Conservation (phyloP, 2,888 invertebrate genomes). For the Epirrhoe tristata region DNA sequence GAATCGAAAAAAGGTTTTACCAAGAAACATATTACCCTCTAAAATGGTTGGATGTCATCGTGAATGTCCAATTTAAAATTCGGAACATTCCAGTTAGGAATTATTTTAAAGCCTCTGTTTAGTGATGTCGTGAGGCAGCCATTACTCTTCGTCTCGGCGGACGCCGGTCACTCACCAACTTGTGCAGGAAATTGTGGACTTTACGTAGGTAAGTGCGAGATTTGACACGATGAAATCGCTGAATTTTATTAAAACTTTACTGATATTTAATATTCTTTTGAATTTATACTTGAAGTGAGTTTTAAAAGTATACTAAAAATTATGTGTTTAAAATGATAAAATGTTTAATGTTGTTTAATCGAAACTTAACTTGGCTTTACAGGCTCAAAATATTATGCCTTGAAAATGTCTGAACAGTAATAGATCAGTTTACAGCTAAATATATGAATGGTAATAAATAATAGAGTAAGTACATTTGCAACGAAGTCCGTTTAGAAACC, state of each 20-base stretch:
- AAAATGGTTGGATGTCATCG: no score
- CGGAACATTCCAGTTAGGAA: neutral
- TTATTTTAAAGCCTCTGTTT: neutral
- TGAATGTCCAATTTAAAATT: neutral
- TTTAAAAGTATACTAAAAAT: neutral
- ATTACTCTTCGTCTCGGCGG: conserved; percentile 40
- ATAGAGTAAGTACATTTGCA: no score
- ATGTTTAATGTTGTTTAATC: no score
- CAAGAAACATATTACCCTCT: no score
- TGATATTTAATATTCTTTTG: neutral
- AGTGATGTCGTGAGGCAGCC: conserved; percentile 12
- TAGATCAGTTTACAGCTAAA: no score
- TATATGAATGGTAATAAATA: no score
- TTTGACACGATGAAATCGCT: neutral
- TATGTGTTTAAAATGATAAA: no score
- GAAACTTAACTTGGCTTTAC: no score
- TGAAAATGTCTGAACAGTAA: no score
- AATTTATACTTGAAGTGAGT: neutral
- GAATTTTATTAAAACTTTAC: neutral
- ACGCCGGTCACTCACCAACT: conserved; percentile 9
- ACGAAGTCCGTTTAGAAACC: no score
- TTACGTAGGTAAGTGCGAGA: conserved; percentile 3
- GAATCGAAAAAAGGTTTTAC: no score
- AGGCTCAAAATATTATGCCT: no score
- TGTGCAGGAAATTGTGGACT: conserved; percentile 13